Evolutionary conservation across 1,140 invertebrate species (phyloP).

Genomic region (Scylla paramamosain): DNA sequence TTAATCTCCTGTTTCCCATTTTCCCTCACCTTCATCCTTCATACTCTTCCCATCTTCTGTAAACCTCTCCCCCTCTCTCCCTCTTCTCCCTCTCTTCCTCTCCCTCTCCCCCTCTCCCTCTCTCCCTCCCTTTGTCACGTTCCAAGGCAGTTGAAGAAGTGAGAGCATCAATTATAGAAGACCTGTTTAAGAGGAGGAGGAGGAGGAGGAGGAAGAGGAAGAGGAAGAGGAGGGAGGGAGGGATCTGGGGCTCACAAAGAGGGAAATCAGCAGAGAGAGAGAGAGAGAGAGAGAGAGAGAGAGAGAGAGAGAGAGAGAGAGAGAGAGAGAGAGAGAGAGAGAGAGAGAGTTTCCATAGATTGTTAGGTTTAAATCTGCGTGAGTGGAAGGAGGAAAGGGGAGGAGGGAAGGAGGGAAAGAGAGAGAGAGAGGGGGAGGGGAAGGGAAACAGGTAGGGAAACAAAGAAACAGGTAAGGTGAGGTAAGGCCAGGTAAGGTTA

Average conservation of each 20-base stretch:
- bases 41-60: constrained; percentile 5
- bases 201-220: constrained; percentile 33
- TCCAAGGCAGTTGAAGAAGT: too few species aligned
- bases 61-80: neutral
- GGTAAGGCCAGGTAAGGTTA: neutral
- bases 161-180: neutral
- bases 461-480: neutral
- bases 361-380: too few species aligned
- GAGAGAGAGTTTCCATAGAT: too few species aligned
- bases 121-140: neutral
- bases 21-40: neutral
- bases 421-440: too few species aligned
- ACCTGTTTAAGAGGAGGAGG: neutral
- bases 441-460: neutral
- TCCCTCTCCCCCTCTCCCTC: neutral
- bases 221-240: neutral
- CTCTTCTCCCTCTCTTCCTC: neutral
- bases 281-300: too few species aligned
- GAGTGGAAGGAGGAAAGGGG: too few species aligned
- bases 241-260: neutral
- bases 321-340: too few species aligned
- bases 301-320: too few species aligned
- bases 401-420: too few species aligned
- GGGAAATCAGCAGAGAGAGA: too few species aligned
- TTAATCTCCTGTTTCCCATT: neutral